Conservation (phyloP, 2,113 vertebrate species). For the Telmatochromis bifrenatus region DNA sequence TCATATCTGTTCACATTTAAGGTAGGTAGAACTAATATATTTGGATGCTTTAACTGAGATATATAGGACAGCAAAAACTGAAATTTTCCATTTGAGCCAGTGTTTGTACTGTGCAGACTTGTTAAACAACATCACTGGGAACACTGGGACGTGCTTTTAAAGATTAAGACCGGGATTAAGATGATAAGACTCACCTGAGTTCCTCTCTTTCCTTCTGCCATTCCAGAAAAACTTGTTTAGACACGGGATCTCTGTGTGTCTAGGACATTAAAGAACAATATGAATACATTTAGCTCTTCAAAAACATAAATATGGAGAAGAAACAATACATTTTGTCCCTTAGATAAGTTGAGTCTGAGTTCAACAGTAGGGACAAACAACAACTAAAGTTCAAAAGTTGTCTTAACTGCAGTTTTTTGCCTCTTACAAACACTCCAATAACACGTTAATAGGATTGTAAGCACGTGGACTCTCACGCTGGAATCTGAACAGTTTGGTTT, state of each 20-base stretch:
- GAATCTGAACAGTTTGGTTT: fast-evolving
- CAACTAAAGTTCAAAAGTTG: neutral
- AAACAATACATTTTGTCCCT: neutral
- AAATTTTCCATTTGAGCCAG: neutral
- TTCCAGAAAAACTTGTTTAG: constrained; percentile 71
- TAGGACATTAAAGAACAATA: constrained; percentile 6
- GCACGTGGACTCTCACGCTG: neutral
- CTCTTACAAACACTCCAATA: neutral
- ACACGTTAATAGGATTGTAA: neutral
- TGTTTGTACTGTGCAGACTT: neutral
- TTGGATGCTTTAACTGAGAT: neutral
- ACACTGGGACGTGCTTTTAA: neutral
- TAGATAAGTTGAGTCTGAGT: neutral
- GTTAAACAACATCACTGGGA: neutral
- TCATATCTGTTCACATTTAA: neutral
- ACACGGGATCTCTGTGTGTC: constrained; percentile 71
- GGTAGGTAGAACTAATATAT: neutral
- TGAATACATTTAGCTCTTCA: neutral
- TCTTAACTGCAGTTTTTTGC: neutral
- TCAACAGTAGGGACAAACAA: neutral
- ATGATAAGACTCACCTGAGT: constrained; percentile 62
- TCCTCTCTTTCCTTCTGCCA: constrained; percentile 81
- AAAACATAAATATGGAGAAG: neutral
- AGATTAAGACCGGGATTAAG: neutral
- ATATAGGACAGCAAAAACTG: neutral